Evolutionary conservation across 2,888 invertebrate species (phyloP).

Genomic region (Standfussiana lucernea): DNA sequence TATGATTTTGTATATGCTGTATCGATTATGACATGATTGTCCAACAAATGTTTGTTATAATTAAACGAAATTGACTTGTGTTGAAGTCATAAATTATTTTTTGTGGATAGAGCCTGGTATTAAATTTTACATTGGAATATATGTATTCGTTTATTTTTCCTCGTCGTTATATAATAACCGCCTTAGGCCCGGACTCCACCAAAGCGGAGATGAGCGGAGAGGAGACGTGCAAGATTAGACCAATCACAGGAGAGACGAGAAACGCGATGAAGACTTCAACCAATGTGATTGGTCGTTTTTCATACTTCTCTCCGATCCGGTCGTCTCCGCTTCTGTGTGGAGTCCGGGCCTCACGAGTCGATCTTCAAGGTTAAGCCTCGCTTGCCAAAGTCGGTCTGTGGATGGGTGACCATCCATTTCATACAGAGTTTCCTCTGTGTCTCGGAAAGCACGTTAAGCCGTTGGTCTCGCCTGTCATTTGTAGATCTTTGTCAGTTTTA

Average conservation of each 20-base stretch:
- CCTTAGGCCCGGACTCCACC: too few relatives aligned
- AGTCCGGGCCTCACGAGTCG: not conserved
- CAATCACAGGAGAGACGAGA: too few relatives aligned
- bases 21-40: slow-evolving; percentile 67
- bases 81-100: slow-evolving; percentile 77
- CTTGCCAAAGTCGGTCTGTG: not conserved
- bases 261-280: too few relatives aligned
- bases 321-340: too few relatives aligned
- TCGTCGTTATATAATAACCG: too few relatives aligned
- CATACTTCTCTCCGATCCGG: too few relatives aligned
- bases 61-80: slow-evolving; percentile 69
- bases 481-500: not conserved
- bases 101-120: slow-evolving; percentile 80
- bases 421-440: not conserved
- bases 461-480: not conserved
- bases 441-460: not conserved
- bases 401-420: not conserved
- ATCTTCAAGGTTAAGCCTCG: not conserved
- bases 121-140: slow-evolving; percentile 76
- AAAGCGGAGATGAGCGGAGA: too few relatives aligned
- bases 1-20: slow-evolving; percentile 70
- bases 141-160: slow-evolving; percentile 56
- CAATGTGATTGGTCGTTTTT: too few relatives aligned
- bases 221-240: too few relatives aligned
- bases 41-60: slow-evolving; percentile 64